phyloP scores from a whole-genome alignment of 2,888 invertebrate species.

The Nomada ruficornis region DNA sequence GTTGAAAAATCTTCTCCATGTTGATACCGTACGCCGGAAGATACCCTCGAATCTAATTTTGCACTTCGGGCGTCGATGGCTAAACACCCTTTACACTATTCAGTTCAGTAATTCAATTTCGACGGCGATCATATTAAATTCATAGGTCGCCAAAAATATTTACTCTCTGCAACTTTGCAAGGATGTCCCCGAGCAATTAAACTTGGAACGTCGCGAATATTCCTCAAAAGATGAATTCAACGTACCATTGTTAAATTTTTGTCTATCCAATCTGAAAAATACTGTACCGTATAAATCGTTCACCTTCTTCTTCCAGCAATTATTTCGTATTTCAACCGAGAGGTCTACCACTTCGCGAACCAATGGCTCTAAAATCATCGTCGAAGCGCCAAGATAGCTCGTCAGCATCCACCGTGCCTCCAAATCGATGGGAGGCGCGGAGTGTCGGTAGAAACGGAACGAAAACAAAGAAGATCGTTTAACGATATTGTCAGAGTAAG shows the following conservation, averaged over 20 bases:
- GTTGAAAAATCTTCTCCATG: slow-evolving; percentile 20
- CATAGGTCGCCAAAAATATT: too few relatives aligned
- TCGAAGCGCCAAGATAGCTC: slow-evolving; percentile 1
- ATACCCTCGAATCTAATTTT: background rate
- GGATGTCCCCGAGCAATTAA: too few relatives aligned
- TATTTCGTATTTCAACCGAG: too few relatives aligned
- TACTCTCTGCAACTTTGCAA: too few relatives aligned
- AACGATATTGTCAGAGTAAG: slow-evolving; percentile 77
- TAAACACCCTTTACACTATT: background rate
- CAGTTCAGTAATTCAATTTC: background rate
- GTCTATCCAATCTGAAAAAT: too few relatives aligned
- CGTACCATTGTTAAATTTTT: too few relatives aligned
- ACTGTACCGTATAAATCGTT: too few relatives aligned
- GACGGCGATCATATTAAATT: too few relatives aligned
- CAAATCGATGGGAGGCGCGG: background rate
- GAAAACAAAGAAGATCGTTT: slow-evolving; percentile 80
- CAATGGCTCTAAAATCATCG: background rate
- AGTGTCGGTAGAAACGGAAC: slow-evolving; percentile 47
- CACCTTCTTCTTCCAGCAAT: background rate
- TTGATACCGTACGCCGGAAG: slow-evolving; percentile 1
- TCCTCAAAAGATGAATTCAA: too few relatives aligned
- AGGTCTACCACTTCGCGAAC: too few relatives aligned
- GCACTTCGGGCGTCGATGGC: background rate
- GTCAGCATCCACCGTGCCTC: background rate
- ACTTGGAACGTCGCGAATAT: too few relatives aligned